These are phyloP conservation scores for Autographa gamma DNA, from an alignment of 2,888 invertebrate genomes.

Conservation along the genomic window DNA sequence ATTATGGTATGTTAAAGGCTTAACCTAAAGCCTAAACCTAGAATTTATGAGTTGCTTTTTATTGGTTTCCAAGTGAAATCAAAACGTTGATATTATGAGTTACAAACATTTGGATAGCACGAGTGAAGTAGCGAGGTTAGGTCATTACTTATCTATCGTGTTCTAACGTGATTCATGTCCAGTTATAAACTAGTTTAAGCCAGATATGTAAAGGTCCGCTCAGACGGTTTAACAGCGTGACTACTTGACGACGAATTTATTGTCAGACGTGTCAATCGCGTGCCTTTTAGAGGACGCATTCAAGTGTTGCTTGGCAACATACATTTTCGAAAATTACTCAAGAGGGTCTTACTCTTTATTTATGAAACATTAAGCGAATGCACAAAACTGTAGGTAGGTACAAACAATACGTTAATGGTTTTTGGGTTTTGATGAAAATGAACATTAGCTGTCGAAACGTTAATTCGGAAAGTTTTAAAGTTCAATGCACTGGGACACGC, in stretches of 20 bases:
- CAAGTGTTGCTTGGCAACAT: background rate
- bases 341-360: background rate
- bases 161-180: slow-evolving; percentile 58
- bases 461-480: slow-evolving; percentile 38
- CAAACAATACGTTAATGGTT: slow-evolving; percentile 14
- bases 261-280: slow-evolving; percentile 6
- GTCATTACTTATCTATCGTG: slow-evolving; percentile 56
- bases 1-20: slow-evolving; percentile 17
- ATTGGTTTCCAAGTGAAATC: slow-evolving; percentile 38
- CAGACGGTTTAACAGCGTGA: slow-evolving; percentile 11
- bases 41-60: slow-evolving; percentile 33
- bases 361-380: slow-evolving; percentile 5
- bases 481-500: slow-evolving; percentile 49
- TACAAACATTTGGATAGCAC: slow-evolving; percentile 48
- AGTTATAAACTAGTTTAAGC: slow-evolving; percentile 52
- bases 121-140: slow-evolving; percentile 53
- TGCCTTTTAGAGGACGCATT: background rate
- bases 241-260: background rate
- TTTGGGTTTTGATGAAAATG: slow-evolving; percentile 15
- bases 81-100: slow-evolving; percentile 31
- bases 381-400: slow-evolving; percentile 6
- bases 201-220: slow-evolving; percentile 31
- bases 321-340: background rate
- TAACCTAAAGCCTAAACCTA: slow-evolving; percentile 17
- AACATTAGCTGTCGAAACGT: slow-evolving; percentile 20